Percentiles rank a stretch among this genome's conserved stretches.
Conservation (phyloP, 2,888 invertebrate species). For the Eledona agricola region DNA sequence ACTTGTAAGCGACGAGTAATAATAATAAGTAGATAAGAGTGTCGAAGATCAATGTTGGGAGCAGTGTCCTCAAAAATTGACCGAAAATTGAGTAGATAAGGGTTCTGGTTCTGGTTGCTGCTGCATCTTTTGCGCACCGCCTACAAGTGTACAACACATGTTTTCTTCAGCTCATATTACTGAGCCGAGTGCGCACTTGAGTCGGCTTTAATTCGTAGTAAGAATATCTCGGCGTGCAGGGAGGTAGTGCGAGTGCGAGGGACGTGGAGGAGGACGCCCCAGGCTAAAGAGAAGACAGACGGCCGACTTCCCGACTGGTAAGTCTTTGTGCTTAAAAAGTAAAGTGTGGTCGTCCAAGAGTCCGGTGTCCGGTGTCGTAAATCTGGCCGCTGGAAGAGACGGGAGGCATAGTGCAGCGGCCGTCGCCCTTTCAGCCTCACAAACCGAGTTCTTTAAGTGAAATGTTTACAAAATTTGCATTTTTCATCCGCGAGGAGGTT, state of each 20-base stretch:
- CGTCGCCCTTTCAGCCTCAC: conserved; percentile 29
- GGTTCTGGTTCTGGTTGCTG: conserved; percentile 3
- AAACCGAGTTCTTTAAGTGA: conserved; percentile 9
- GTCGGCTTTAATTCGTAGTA: conserved; percentile 9
- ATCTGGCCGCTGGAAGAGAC: conserved; percentile 18
- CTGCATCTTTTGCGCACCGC: conserved; percentile 16
- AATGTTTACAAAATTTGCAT: conserved; percentile 24
- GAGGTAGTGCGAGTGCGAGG: conserved; percentile 15
- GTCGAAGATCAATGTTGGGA: conserved; percentile 51
- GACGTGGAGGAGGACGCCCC: conserved; percentile 24
- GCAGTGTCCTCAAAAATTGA: conserved; percentile 50
- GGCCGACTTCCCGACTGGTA: conserved; percentile 30
- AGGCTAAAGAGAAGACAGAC: conserved; percentile 32
- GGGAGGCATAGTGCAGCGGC: conserved; percentile 25
- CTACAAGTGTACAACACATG: conserved; percentile 50
- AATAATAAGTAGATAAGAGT: conserved; percentile 45
- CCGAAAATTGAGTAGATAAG: conserved; percentile 36
- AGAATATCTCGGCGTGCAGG: conserved; percentile 23
- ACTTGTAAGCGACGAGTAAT: conserved; percentile 25
- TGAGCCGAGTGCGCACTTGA: conserved; percentile 16
- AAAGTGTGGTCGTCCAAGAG: conserved; percentile 1
- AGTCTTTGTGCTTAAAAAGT: conserved; percentile 24
- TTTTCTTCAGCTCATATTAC: conserved; percentile 34
- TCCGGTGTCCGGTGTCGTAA: conserved; percentile 8
- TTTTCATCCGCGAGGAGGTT: conserved; percentile 7